Evolutionary conservation across 2,113 vertebrate genomes (phyloP).

Genomic region (Apodemus speciosus): DNA sequence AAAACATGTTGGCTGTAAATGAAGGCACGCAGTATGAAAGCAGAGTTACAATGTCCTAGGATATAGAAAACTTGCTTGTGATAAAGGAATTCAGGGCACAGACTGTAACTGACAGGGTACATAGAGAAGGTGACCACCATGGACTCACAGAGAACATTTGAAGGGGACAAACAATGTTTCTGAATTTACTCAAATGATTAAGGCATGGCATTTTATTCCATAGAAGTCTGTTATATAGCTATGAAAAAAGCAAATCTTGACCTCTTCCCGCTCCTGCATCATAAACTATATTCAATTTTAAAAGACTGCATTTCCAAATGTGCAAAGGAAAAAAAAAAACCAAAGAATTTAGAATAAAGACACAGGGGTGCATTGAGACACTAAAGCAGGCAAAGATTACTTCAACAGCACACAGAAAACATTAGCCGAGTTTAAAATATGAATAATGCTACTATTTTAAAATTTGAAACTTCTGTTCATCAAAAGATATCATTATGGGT

Average conservation of each 20-base stretch:
- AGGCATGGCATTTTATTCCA: background rate
- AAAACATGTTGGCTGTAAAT: background rate
- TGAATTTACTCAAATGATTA: background rate
- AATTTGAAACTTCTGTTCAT: conserved; percentile 38
- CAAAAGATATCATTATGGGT: conserved; percentile 31
- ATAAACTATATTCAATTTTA: conserved; percentile 19
- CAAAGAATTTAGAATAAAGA: conserved; percentile 18
- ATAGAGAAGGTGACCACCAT: background rate
- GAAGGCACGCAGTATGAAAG: background rate
- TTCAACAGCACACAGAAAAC: conserved; percentile 51
- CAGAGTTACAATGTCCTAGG: background rate
- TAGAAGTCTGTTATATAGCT: background rate
- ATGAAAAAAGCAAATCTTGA: background rate
- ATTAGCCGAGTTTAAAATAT: conserved; percentile 34
- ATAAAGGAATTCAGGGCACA: background rate
- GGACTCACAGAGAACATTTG: background rate
- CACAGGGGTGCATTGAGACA: background rate
- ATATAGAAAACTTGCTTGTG: background rate
- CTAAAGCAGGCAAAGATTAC: background rate
- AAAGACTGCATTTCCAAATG: background rate
- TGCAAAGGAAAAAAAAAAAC: conserved; percentile 27
- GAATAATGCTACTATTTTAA: conserved; percentile 62
- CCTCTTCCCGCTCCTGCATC: background rate
- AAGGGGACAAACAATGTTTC: background rate
- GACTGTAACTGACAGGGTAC: background rate